Evolutionary conservation across 2,113 vertebrate species (phyloP).

Genomic region (Grus americana): DNA sequence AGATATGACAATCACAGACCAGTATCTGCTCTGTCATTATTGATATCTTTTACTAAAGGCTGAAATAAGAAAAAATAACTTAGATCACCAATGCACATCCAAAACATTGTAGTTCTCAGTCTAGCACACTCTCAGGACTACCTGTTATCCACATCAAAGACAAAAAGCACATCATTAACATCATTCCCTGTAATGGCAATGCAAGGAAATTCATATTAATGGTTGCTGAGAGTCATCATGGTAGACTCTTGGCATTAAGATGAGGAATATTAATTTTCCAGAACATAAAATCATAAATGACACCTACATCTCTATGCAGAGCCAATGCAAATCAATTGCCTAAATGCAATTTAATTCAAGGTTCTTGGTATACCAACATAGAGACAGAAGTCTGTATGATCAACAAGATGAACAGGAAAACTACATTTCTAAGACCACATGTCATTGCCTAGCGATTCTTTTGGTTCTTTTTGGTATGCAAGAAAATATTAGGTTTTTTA

Average conservation of each 20-base stretch:
- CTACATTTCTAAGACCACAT: neutral
- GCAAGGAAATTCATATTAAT: neutral
- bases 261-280: constrained; percentile 4
- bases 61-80: neutral
- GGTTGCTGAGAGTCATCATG: neutral
- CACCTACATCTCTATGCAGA: neutral
- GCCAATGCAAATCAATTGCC: neutral
- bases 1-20: neutral
- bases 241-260: neutral
- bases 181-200: neutral
- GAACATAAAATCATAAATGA: neutral
- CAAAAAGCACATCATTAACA: neutral
- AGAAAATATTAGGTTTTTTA: neutral
- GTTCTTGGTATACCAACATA: neutral
- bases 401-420: neutral
- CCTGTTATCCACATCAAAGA: constrained; percentile 7
- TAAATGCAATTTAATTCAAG: neutral
- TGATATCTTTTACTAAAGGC: neutral
- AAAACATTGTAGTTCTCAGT: neutral
- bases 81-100: neutral
- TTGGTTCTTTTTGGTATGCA: neutral
- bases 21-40: neutral
- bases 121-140: neutral
- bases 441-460: neutral
- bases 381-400: neutral